phyloP scores from a whole-genome alignment of 2,888 invertebrate species.

The Chromoteleia sp. region DNA sequence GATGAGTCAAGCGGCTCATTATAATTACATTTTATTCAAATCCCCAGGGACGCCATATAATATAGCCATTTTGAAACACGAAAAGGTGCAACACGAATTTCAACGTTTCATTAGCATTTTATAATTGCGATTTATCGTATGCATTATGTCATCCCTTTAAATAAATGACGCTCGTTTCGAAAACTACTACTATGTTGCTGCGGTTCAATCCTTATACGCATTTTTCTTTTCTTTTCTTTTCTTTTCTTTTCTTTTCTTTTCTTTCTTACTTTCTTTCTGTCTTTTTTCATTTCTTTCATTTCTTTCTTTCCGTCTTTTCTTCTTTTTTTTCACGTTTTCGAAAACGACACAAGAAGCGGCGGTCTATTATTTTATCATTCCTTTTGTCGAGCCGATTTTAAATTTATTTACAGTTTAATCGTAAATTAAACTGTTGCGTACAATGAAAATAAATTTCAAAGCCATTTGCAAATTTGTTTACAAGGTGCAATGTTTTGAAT shows the following conservation, averaged over 20 bases:
- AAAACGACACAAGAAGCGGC: conserved; percentile 43
- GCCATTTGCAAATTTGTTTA: neutral
- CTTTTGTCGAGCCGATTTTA: conserved; percentile 27
- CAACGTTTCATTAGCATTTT: conserved; percentile 70
- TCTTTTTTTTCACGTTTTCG: conserved; percentile 17
- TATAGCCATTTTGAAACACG: conserved; percentile 70
- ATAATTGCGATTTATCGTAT: conserved; percentile 69
- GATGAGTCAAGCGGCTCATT: conserved; percentile 66
- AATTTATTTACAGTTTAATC: conserved; percentile 9
- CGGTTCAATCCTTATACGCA: conserved; percentile 2
- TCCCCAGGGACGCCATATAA: conserved; percentile 69
- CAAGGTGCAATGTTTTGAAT: too few relatives aligned
- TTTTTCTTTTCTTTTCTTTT: neutral
- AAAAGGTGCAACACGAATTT: conserved; percentile 69
- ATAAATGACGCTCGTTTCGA: conserved; percentile 68
- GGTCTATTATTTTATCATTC: conserved; percentile 49
- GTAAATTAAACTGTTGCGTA: too few relatives aligned
- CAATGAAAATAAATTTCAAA: too few relatives aligned
- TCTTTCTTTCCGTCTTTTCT: neutral
- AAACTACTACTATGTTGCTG: conserved; percentile 55
- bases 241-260: conserved; percentile 2
- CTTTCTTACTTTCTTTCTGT: neutral
- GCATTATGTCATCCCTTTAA: conserved; percentile 68
- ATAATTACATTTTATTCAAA: conserved; percentile 71
- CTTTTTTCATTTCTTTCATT: conserved; percentile 11